Conservation (phyloP, 2,888 invertebrate species). For the Pachymerium ferrugineum region DNA sequence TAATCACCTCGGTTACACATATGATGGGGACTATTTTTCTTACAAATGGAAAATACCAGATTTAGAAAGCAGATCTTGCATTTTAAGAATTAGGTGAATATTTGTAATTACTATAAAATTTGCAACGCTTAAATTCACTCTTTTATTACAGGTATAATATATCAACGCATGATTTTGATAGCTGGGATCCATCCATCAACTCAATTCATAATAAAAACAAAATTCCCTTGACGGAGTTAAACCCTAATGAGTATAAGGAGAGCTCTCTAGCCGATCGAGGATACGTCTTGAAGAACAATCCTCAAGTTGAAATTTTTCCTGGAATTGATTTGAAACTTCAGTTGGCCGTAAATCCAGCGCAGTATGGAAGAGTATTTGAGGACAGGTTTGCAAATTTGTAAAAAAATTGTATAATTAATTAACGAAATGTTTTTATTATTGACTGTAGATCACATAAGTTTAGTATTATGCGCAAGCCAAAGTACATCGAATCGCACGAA, state of each 20-base stretch:
- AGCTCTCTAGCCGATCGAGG: conserved; percentile 40
- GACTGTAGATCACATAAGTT: background rate
- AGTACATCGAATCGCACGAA: conserved; percentile 1
- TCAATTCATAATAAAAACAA: conserved; percentile 3
- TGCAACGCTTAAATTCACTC: background rate
- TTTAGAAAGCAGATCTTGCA: conserved; percentile 45
- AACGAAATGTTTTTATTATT: background rate
- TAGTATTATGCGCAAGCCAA: background rate
- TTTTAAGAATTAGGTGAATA: conserved; percentile 45
- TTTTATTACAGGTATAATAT: conserved; percentile 44
- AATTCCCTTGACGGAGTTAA: background rate
- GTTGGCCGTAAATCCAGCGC: conserved; percentile 47
- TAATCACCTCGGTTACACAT: conserved; percentile 47
- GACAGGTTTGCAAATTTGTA: conserved; percentile 44
- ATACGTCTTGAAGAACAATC: conserved; percentile 45
- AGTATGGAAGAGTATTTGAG: conserved; percentile 47
- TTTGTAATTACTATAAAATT: too few species aligned
- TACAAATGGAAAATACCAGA: conserved; percentile 47
- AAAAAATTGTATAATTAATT: conserved; percentile 35
- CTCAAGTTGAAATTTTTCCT: conserved; percentile 44
- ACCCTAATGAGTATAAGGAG: background rate
- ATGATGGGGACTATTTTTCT: conserved; percentile 41
- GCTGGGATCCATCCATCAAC: conserved; percentile 40
- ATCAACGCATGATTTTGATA: conserved; percentile 46
- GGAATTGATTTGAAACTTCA: conserved; percentile 41